Evolutionary conservation across 2,797 vertebrate genomes (phyloP).

Genomic region (Australoheros facetus): DNA sequence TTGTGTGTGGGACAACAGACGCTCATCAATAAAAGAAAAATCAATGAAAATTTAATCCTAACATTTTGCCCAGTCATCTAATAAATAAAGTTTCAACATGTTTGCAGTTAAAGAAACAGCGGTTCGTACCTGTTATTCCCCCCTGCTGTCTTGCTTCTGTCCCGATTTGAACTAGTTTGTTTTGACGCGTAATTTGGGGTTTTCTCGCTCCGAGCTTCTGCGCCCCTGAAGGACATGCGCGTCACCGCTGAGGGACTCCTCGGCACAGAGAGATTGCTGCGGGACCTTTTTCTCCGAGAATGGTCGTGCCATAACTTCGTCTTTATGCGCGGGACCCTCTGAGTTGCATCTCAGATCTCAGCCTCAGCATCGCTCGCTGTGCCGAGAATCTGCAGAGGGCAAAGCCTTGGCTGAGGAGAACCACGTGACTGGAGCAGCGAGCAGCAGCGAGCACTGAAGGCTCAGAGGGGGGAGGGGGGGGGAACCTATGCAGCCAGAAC

Average conservation of each 20-base stretch:
- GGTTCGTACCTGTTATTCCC: slow-evolving; percentile 50
- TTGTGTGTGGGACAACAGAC: neutral
- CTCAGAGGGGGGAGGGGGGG: neutral
- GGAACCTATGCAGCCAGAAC: slow-evolving; percentile 39
- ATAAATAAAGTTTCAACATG: fast-evolving
- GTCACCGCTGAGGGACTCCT: slow-evolving; percentile 30
- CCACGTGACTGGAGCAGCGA: slow-evolving; percentile 72
- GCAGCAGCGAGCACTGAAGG: slow-evolving; percentile 43
- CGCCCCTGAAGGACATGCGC: slow-evolving; percentile 48
- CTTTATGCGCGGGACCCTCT: slow-evolving; percentile 31
- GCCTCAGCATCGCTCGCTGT: slow-evolving; percentile 45
- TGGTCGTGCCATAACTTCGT: slow-evolving; percentile 70
- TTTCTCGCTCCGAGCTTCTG: slow-evolving; percentile 32
- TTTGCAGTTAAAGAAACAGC: neutral
- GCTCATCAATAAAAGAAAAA: neutral
- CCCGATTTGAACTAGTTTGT: slow-evolving; percentile 30
- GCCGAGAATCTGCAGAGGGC: slow-evolving; percentile 47
- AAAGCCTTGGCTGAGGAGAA: slow-evolving; percentile 32
- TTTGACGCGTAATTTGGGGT: slow-evolving; percentile 39
- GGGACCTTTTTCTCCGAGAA: slow-evolving; percentile 38
- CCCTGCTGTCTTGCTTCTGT: neutral
- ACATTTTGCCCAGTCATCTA: neutral
- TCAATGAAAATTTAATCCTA: neutral
- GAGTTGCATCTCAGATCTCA: slow-evolving; percentile 57
- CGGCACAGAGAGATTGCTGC: slow-evolving; percentile 28